Conservation (phyloP, 2,797 vertebrate species). For the Tamandua tetradactyla region DNA sequence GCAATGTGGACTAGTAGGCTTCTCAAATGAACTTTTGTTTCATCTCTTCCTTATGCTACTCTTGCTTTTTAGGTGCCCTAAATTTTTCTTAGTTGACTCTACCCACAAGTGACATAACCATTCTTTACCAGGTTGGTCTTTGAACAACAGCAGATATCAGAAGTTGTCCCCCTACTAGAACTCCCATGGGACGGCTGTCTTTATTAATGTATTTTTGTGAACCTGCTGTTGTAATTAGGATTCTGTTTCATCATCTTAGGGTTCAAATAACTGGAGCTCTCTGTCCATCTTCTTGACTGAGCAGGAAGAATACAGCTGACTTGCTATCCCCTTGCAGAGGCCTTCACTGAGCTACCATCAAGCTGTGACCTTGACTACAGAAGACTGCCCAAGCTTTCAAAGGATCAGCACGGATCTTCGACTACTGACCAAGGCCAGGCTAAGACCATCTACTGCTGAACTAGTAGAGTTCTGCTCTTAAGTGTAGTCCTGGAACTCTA, state of each 20-base stretch:
- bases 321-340: neutral
- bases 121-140: neutral
- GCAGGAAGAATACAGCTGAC: neutral
- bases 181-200: neutral
- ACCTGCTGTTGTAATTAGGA: neutral
- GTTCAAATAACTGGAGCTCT: neutral
- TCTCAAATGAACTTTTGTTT: neutral
- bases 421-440: neutral
- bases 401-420: constrained; percentile 22
- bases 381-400: constrained; percentile 1
- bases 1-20: neutral
- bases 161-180: neutral
- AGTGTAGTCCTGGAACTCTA: neutral
- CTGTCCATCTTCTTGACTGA: neutral
- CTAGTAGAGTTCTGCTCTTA: neutral
- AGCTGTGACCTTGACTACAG: neutral
- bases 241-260: neutral
- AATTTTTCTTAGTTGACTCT: neutral
- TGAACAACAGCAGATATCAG: neutral
- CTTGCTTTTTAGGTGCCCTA: neutral
- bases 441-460: neutral
- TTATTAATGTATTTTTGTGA: neutral
- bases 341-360: neutral
- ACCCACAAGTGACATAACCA: neutral
- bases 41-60: neutral